These are phyloP conservation scores for Poeciliopsis turneri DNA, from an alignment of 2,797 vertebrate species.

Conservation along the genomic window DNA sequence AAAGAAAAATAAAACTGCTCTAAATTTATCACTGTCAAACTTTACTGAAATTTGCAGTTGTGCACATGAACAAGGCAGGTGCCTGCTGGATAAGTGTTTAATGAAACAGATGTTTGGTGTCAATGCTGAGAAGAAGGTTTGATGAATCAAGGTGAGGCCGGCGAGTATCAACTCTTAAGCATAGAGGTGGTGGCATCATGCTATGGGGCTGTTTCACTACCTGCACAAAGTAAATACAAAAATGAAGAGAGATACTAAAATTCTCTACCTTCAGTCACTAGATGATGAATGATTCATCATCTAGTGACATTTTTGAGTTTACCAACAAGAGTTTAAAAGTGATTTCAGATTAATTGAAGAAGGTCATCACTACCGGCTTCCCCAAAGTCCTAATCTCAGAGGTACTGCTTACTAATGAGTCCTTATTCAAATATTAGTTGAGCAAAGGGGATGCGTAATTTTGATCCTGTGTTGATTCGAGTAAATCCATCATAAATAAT, in stretches of 20 bases:
- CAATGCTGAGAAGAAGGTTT: not conserved
- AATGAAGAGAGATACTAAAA: not conserved
- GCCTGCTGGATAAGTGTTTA: not conserved
- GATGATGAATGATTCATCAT: no score
- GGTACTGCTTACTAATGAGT: not conserved
- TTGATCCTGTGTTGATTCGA: not conserved
- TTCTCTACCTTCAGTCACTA: not conserved
- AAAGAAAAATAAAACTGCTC: not conserved
- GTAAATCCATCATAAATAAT: not conserved
- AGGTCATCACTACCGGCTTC: not conserved
- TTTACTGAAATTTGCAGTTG: not conserved
- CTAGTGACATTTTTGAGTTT: not conserved
- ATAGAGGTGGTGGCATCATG: not conserved
- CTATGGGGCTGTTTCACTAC: not conserved
- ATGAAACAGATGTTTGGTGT: not conserved
- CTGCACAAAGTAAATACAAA: not conserved
- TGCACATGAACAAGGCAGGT: not conserved
- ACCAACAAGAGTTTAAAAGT: not conserved
- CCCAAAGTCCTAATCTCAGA: not conserved
- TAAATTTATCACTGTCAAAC: not conserved
- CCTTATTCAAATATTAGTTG: not conserved
- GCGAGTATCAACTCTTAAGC: not conserved
- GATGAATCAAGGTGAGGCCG: not conserved
- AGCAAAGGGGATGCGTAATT: not conserved
- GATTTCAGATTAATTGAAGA: not conserved